These are phyloP conservation scores for Nomada goodeniana DNA, from an alignment of 2,888 invertebrate genomes.

Conservation along the genomic window DNA sequence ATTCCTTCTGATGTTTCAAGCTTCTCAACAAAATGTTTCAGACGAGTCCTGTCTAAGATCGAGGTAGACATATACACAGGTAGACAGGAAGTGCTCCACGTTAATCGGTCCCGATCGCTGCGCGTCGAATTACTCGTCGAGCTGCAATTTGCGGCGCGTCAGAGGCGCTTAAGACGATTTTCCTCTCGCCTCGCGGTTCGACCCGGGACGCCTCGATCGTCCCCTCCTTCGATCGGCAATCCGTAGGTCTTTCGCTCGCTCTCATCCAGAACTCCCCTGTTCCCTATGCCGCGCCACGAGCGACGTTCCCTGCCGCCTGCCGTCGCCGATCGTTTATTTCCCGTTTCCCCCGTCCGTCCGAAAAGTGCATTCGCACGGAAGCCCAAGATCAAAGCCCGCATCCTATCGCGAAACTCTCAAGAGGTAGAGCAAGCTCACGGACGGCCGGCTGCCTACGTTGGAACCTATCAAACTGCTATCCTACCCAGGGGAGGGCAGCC, in stretches of 20 bases:
- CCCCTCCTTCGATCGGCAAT: slow-evolving; percentile 14
- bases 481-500: slow-evolving; percentile 15
- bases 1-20: too few species aligned
- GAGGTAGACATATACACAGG: background rate
- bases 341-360: slow-evolving; percentile 60
- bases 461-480: slow-evolving; percentile 35
- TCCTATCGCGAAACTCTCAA: slow-evolving; percentile 50
- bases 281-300: background rate
- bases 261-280: slow-evolving; percentile 3
- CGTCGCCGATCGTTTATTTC: slow-evolving; percentile 68
- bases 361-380: slow-evolving; percentile 73
- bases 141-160: background rate
- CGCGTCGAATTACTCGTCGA: background rate
- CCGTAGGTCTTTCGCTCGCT: background rate
- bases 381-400: slow-evolving; percentile 75
- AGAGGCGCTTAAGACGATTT: slow-evolving; percentile 23
- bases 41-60: background rate
- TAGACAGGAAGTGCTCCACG: background rate
- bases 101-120: background rate
- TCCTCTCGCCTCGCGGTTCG: slow-evolving; percentile 12
- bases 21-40: background rate
- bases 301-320: background rate
- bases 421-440: slow-evolving; percentile 8
- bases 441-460: slow-evolving; percentile 16
- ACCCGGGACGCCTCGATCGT: background rate